These are phyloP conservation scores for Urophycis tenuis DNA, from an alignment of 2,797 vertebrate species.

Conservation along the genomic window DNA sequence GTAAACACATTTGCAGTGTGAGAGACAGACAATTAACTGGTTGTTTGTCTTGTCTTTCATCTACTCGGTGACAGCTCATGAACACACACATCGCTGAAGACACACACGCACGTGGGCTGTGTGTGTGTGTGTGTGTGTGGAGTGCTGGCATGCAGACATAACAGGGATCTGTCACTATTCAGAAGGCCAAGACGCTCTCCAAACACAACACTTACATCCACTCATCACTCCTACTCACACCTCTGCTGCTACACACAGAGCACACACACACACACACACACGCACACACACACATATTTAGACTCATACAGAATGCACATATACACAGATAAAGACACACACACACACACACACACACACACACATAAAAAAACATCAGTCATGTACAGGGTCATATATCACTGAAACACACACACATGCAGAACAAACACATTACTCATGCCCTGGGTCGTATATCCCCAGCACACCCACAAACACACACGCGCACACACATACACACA, in stretches of 20 bases:
- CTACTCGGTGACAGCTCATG: constrained; percentile 46
- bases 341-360: background rate
- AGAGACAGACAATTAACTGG: constrained; percentile 55
- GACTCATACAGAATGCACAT: background rate
- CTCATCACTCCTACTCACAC: constrained; percentile 36
- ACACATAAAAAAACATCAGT: background rate
- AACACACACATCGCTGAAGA: constrained; percentile 28
- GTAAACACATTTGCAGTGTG: constrained; percentile 12
- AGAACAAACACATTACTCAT: background rate
- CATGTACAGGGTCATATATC: no score
- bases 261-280: background rate
- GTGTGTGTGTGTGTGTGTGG: background rate
- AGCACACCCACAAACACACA: no score
- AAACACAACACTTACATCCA: constrained; percentile 55
- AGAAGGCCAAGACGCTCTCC: constrained; percentile 46
- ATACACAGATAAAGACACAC: background rate
- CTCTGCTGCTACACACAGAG: background rate
- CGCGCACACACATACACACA: no score
- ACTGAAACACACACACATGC: background rate
- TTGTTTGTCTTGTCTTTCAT: constrained; percentile 60
- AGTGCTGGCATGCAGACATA: constrained; percentile 42
- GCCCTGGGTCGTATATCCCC: no score
- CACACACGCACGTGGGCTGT: constrained; percentile 23
- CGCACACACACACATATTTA: background rate
- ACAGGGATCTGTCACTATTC: constrained; percentile 45